A percentile compares a stretch with the other conserved stretches of the same genome.
Evolutionary conservation across 1,140 invertebrate genomes (phyloP).

Genomic region (Batillaria attramentaria): DNA sequence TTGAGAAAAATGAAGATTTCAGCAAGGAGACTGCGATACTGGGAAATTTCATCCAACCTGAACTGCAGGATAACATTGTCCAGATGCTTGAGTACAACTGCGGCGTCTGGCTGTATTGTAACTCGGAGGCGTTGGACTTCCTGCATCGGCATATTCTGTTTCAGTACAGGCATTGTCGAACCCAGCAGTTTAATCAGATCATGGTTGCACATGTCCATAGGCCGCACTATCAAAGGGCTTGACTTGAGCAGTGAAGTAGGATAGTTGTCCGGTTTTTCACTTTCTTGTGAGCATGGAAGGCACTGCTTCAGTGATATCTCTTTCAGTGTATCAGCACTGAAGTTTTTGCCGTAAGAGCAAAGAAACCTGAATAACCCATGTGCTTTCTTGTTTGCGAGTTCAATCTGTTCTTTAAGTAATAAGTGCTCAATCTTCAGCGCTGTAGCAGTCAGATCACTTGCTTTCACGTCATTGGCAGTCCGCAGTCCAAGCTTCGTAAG

Average conservation of each 20-base stretch:
- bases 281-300: slow-evolving; percentile 23
- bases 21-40: slow-evolving; percentile 5
- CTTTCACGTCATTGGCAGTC: slow-evolving; percentile 19
- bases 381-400: slow-evolving; percentile 12
- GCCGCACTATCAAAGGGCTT: slow-evolving; percentile 8
- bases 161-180: background rate
- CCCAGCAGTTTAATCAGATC: background rate
- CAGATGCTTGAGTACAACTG: slow-evolving; percentile 16
- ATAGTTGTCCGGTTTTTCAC: slow-evolving; percentile 11
- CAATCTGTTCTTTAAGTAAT: background rate
- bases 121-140: background rate
- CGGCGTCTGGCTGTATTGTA: background rate
- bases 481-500: slow-evolving; percentile 29
- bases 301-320: background rate
- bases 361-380: slow-evolving; percentile 12
- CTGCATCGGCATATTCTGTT: background rate
- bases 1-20: background rate
- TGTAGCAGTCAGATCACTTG: slow-evolving; percentile 23
- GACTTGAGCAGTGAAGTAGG: slow-evolving; percentile 14
- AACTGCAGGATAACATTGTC: background rate
- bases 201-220: slow-evolving; percentile 1
- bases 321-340: background rate
- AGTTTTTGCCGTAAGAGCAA: background rate
- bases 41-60: background rate
- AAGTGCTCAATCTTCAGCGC: slow-evolving; percentile 21